Evolutionary conservation across 2,888 invertebrate genomes (phyloP).

Genomic region (Drosophila koepferae): DNA sequence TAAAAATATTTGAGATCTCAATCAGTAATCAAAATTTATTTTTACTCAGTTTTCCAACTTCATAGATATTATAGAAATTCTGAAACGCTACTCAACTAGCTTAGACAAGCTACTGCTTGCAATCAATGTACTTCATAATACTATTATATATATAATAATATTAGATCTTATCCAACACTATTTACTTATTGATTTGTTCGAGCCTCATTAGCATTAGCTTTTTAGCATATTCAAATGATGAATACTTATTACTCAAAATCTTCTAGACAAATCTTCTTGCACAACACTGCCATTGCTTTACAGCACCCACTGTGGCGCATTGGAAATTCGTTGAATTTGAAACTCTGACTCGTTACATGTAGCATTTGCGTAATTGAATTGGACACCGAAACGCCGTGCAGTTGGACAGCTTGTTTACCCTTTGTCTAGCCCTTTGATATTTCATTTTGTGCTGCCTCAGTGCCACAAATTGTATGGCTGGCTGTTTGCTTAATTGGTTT

Average conservation of each 20-base stretch:
- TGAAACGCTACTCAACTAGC: neutral
- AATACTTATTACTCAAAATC: neutral
- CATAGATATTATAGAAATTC: neutral
- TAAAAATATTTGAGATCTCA: neutral
- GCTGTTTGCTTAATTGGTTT: conserved; percentile 72
- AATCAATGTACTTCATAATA: neutral
- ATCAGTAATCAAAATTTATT: no score
- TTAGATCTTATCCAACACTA: neutral
- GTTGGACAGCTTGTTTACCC: conserved; percentile 61
- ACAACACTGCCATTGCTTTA: neutral
- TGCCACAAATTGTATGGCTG: conserved; percentile 56
- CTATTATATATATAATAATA: neutral
- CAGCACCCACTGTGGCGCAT: conserved; percentile 11
- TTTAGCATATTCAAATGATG: neutral
- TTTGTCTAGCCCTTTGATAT: conserved; percentile 76
- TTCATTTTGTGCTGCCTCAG: conserved; percentile 49
- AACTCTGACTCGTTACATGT: conserved; percentile 8
- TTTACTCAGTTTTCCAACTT: neutral
- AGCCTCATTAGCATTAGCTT: neutral
- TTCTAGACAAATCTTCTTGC: neutral
- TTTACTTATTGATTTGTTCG: no score
- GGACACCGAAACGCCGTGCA: conserved; percentile 9
- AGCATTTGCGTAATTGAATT: conserved; percentile 67
- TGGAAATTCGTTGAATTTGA: conserved; percentile 15
- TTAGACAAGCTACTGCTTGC: neutral